Base-by-base conservation (phyloP, 2,797 vertebrate species). In the Phaenicophaeus curvirostris region DNA sequence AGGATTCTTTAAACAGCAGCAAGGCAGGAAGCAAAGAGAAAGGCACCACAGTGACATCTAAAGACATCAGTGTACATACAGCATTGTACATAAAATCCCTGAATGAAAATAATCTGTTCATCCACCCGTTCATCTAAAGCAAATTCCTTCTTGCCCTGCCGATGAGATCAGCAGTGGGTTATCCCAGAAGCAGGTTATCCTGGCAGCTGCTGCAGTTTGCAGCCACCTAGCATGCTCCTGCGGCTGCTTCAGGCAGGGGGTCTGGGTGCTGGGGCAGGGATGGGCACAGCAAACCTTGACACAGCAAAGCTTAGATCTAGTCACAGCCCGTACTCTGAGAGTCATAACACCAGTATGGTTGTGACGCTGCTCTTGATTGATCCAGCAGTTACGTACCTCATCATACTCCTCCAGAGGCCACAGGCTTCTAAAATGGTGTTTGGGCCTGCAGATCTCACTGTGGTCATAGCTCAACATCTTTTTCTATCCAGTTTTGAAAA, bases 41-140 rank as follows among this genome's bases (percentile, higher is more conserved):
- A 91, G 73, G 78, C 82, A 89, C 87, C 82, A 87, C 78, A 83
- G 74, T 89, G 78, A 69, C 77, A 91, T 87, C 79, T 90, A 92
- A 92, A 83, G 86, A 90, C 77, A 69, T 31, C 14, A 9, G 30
- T 13, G 37, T 13, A 87, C 51, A 9, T 8, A 54, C 33, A 31
- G 53, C 69, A 51, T 18, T 27, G 65, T 3, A 20, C 30, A 5
- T 8, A 20, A 16, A 42, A 39, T 19, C 87, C 46, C 65, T 5
- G 27, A 48, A 35, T 10, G 82, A 39, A 28, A 57, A 0, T 0
- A 42, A 27, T 9, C 77, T 13, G 15, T 1, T 1, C 8, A 0
- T 44, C 73, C 48, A 33, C 15, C 61, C 4, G 0, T 10, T 48
- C 33, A 10, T 3, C 14, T 11, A 33, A 11, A 68, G 20, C 39